Conservation (phyloP, 2,113 vertebrate species). For the Labeo catla region DNA sequence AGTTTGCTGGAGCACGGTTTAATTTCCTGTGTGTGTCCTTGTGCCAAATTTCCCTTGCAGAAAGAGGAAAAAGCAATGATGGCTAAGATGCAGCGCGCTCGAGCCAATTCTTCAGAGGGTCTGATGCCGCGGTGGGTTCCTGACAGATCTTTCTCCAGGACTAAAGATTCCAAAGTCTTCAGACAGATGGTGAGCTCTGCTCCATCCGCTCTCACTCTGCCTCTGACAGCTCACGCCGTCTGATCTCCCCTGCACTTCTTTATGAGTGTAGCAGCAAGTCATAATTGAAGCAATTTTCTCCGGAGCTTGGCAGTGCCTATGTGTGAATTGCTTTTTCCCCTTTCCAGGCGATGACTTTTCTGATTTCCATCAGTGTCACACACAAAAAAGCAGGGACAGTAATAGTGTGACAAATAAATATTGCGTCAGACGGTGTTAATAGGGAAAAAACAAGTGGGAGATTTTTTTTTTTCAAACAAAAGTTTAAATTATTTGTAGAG, state of each 20-base stretch:
- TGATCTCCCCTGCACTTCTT: conserved; percentile 30
- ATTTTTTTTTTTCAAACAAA: not conserved
- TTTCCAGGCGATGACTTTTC: conserved; percentile 47
- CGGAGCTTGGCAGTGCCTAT: not conserved
- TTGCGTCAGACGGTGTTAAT: not conserved
- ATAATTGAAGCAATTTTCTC: conserved; percentile 10
- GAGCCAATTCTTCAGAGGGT: conserved; percentile 89
- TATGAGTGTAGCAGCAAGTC: conserved; percentile 10
- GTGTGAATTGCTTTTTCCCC: conserved; percentile 39
- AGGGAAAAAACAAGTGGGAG: not conserved
- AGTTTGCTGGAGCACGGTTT: not conserved
- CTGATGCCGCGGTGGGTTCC: conserved; percentile 91
- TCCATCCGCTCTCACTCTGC: not conserved
- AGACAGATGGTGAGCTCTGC: conserved; percentile 91
- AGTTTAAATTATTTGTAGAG: not conserved
- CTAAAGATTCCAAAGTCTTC: conserved; percentile 95
- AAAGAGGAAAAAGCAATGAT: conserved; percentile 96
- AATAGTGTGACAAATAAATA: not conserved
- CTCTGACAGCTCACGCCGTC: not conserved
- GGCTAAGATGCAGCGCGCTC: conserved; percentile 89
- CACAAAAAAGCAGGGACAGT: not conserved
- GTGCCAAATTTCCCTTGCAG: conserved; percentile 67
- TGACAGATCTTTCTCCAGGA: conserved; percentile 88
- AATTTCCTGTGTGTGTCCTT: conserved; percentile 26
- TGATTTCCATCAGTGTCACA: not conserved